phyloP scores from a whole-genome alignment of 2,113 vertebrate species.

The Cyanoderma ruficeps region DNA sequence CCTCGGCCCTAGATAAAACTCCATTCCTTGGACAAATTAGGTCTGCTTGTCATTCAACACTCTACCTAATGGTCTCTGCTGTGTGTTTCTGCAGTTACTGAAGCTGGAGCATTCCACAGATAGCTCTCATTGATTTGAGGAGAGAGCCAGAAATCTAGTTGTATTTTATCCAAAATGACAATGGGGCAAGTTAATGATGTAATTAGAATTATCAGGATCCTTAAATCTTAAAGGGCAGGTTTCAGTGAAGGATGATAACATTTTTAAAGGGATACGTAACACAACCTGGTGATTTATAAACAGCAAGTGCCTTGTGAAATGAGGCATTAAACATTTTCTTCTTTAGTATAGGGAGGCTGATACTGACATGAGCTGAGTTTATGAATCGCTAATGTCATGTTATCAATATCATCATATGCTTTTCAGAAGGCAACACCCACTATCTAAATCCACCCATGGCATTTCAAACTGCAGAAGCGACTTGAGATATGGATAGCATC shows the following conservation, averaged over 20 bases:
- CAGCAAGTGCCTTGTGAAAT: background rate
- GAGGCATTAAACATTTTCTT: background rate
- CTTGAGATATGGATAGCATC: background rate
- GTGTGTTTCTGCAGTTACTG: constrained; percentile 23
- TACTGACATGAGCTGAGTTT: background rate
- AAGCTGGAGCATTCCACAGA: constrained; percentile 35
- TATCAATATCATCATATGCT: background rate
- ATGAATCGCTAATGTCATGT: background rate
- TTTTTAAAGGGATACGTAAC: constrained; percentile 44
- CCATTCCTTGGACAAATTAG: constrained; percentile 65
- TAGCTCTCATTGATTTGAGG: constrained; percentile 48
- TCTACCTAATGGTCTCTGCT: constrained; percentile 51
- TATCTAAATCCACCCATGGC: background rate
- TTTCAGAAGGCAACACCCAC: background rate
- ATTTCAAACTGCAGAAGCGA: background rate
- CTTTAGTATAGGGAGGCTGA: background rate
- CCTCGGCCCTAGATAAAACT: constrained; percentile 47
- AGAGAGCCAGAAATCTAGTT: constrained; percentile 44
- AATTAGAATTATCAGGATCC: constrained; percentile 58
- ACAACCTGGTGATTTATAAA: background rate
- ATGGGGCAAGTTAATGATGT: constrained; percentile 65
- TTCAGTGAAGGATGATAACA: constrained; percentile 57
- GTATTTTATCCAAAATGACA: constrained; percentile 39
- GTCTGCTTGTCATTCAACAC: constrained; percentile 65
- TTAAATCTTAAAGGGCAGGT: constrained; percentile 59